Percentiles rank a stretch among this genome's conserved stretches.
These are phyloP conservation scores for Prunella himalayana DNA, from an alignment of 2,113 vertebrate species.

Conservation along the genomic window DNA sequence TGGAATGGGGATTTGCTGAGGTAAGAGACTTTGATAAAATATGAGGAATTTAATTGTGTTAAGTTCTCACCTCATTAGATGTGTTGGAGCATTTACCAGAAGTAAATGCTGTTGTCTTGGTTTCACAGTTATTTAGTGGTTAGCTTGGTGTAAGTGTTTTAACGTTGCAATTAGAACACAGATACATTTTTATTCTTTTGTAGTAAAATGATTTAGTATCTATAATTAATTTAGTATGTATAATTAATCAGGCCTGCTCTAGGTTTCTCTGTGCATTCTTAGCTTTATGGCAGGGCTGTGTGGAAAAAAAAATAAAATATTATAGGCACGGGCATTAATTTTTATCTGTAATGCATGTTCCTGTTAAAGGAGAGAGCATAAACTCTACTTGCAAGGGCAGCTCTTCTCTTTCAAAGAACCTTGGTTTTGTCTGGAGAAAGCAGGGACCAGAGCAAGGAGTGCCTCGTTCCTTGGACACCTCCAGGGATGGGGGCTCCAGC, in stretches of 20 bases:
- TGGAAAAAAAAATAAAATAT: background rate
- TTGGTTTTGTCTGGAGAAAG: background rate
- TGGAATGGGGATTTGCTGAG: background rate
- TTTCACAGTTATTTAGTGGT: background rate
- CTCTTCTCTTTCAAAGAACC: background rate
- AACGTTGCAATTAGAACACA: background rate
- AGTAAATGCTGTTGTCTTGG: background rate
- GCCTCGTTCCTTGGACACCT: background rate
- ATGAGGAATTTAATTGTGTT: background rate
- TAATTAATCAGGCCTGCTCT: background rate
- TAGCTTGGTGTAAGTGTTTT: background rate
- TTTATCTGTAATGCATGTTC: background rate
- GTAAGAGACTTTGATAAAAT: background rate
- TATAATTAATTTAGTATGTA: background rate
- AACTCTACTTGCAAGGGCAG: background rate
- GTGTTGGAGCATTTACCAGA: background rate
- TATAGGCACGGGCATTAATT: background rate
- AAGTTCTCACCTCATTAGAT: background rate
- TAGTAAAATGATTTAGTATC: background rate
- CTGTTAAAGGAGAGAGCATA: background rate
- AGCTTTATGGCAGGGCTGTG: background rate
- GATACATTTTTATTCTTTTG: background rate
- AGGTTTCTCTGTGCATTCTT: background rate
- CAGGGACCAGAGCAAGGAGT: background rate
- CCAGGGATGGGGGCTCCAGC: background rate